Conservation (phyloP, 2,113 vertebrate species). For the Epinephelus cyanopodus region DNA sequence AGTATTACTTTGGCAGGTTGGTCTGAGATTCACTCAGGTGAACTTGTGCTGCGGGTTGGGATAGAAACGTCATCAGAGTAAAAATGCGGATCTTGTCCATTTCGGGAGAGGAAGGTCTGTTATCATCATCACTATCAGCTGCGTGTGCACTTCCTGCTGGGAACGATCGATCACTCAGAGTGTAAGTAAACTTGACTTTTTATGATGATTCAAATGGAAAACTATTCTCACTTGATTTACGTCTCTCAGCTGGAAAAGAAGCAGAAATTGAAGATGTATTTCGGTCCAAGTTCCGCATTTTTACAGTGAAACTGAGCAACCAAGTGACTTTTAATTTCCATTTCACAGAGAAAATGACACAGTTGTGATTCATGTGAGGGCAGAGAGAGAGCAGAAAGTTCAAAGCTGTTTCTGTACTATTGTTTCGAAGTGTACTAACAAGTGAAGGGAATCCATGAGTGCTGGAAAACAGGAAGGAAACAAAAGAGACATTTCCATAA, state of each 20-base stretch:
- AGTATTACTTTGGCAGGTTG: constrained; percentile 5
- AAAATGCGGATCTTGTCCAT: constrained; percentile 25
- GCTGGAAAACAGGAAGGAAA: background rate
- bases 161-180: background rate
- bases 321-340: constrained; percentile 5
- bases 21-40: constrained; percentile 8
- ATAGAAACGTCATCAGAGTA: background rate
- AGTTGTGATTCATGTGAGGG: background rate
- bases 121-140: background rate
- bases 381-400: background rate
- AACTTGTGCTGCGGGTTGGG: background rate
- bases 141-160: constrained; percentile 16
- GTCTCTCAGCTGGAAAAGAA: background rate
- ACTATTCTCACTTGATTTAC: background rate
- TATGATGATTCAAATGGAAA: background rate
- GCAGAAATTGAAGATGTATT: background rate
- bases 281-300: background rate
- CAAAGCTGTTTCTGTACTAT: background rate
- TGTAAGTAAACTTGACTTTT: constrained; percentile 31
- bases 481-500: background rate
- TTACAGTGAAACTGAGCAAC: background rate
- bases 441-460: background rate
- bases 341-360: background rate
- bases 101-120: too few species aligned
- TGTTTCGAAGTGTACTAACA: background rate